Base-by-base conservation (phyloP, 2,797 vertebrate genomes). In the Macropus fuliginosus region DNA sequence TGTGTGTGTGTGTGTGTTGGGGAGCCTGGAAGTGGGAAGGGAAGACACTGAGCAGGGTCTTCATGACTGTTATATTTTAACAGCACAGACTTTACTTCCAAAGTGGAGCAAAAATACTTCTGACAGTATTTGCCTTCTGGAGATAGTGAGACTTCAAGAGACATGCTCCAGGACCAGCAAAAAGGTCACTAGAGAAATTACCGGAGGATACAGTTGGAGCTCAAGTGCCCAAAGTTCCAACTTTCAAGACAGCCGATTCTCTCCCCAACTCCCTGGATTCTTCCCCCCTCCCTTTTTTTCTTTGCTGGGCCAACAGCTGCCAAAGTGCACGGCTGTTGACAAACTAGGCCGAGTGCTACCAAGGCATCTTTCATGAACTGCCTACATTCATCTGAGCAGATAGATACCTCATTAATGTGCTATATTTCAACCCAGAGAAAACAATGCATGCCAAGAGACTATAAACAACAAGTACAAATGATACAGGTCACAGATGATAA, bases 401-500 rank as follows among this genome's bases (percentile, higher is more conserved):
- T 96, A 98, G 97, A 98, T 97, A 95, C 97, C 98, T 99, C 98
- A 98, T 99, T 98, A 99, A 98, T 95, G 96, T 91, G 97, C 98
- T 97, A 95, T 98, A 98, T 98, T 98, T 98, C 98, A 99, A 98
- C 93, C 96, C 90, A 40, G 62, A 98, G 97, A 98, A 98, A 98
- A 98, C 98, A 98, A 98, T 96, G 97, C 95, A 96, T 90, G 97
- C 98, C 40, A 54, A 98, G 98, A 98, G 98, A 98, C 98, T 97
- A 98, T 98, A 98, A 98, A 98, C 98, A 98, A 98, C 96, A 97
- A 98, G 97, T 95, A 98, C 98, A 98, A 98, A 98, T 94, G 97
- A 98, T 98, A 94, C 98, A 98, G 98, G 98, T 98, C 98, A 98
- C 10, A 66, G 97, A 94, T 98, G 98, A 99, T 98, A 97, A 98